These are phyloP conservation scores for Andrena bucephala DNA, from an alignment of 2,888 invertebrate species.

Conservation along the genomic window DNA sequence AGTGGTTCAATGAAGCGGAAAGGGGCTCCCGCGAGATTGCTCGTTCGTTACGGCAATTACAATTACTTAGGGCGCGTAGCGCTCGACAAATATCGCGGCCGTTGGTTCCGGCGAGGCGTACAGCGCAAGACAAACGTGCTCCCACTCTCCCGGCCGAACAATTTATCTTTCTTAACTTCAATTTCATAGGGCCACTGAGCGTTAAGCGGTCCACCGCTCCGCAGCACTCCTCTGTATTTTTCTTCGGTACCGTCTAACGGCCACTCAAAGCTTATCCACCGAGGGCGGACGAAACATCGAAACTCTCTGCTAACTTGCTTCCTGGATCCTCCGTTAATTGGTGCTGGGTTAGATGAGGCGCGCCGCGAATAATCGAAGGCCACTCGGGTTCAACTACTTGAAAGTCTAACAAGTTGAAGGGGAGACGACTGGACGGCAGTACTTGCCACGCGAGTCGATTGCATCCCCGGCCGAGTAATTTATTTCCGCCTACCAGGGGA, in stretches of 20 bases:
- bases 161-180: slow-evolving; percentile 17
- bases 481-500: not conserved
- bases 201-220: slow-evolving; percentile 9
- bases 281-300: slow-evolving; percentile 43
- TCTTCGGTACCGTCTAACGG: slow-evolving; percentile 28
- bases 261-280: slow-evolving; percentile 18
- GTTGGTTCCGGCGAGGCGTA: not conserved
- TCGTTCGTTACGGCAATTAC: not conserved
- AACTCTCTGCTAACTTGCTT: slow-evolving; percentile 48
- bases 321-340: slow-evolving; percentile 63
- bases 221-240: slow-evolving; percentile 21
- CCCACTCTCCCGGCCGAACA: not conserved
- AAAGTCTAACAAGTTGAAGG: slow-evolving; percentile 62
- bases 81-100: not conserved
- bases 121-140: not conserved
- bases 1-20: too few relatives aligned
- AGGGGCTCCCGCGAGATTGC: not conserved
- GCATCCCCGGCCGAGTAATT: slow-evolving; percentile 10
- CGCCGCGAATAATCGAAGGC: slow-evolving; percentile 59
- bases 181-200: not conserved
- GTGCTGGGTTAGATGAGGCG: slow-evolving; percentile 42
- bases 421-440: slow-evolving; percentile 12
- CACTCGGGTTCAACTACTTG: slow-evolving; percentile 52
- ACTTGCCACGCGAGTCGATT: slow-evolving; percentile 5
- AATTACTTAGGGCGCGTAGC: not conserved